phyloP scores from a whole-genome alignment of 2,888 invertebrate species.

The Romanomermis culicivorax region DNA sequence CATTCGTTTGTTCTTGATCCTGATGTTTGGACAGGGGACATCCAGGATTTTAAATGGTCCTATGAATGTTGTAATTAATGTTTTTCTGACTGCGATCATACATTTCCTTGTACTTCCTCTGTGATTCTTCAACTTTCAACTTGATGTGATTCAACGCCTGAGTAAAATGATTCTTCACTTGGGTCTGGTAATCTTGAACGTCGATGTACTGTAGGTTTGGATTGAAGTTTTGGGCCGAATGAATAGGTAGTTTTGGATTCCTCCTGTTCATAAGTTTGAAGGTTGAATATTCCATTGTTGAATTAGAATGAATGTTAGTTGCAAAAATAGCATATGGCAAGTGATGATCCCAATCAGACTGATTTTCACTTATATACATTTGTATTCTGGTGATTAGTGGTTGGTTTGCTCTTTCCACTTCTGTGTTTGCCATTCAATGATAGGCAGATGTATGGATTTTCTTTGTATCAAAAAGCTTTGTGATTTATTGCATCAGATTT shows the following conservation, averaged over 20 bases:
- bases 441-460: slow-evolving; percentile 8
- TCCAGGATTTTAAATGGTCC: too few relatives aligned
- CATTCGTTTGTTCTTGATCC: too few relatives aligned
- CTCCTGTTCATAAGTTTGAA: slow-evolving; percentile 12
- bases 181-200: background rate
- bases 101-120: background rate
- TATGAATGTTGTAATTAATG: background rate
- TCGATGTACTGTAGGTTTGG: background rate
- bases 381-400: slow-evolving; percentile 15
- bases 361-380: slow-evolving; percentile 15
- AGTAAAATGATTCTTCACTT: background rate
- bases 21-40: too few relatives aligned
- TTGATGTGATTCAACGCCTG: background rate
- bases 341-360: slow-evolving; percentile 19
- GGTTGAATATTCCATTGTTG: slow-evolving; percentile 14
- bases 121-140: background rate
- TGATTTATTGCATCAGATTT: background rate
- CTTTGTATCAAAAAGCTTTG: background rate
- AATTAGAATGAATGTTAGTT: slow-evolving; percentile 15
- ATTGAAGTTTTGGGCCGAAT: slow-evolving; percentile 2
- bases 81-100: background rate
- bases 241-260: slow-evolving; percentile 13
- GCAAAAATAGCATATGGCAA: slow-evolving; percentile 16
- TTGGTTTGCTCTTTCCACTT: slow-evolving; percentile 12
- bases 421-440: slow-evolving; percentile 13